Evolutionary conservation across 1,140 invertebrate species (phyloP).

Genomic region (Scaptomyza hsui): DNA sequence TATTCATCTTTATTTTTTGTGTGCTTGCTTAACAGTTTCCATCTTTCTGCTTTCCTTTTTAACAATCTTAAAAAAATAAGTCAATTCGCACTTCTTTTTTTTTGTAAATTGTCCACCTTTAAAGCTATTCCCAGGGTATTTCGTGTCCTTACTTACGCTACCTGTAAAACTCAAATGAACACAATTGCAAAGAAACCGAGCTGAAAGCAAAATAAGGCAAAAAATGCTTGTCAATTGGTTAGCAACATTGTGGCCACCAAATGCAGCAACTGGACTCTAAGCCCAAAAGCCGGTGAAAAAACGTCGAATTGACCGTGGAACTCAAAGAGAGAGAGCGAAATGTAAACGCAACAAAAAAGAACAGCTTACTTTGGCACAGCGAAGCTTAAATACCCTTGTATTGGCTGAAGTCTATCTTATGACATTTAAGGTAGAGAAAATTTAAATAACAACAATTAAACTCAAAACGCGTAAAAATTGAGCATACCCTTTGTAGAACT

Average conservation of each 20-base stretch:
- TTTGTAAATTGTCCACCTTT: too few relatives aligned
- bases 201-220: constrained; percentile 13
- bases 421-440: too few relatives aligned
- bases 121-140: not conserved
- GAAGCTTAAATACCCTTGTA: not conserved
- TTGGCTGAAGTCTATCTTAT: not conserved
- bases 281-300: constrained; percentile 3
- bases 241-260: constrained; percentile 35
- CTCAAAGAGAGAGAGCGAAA: not conserved
- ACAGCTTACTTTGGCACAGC: not conserved
- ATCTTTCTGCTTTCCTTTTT: too few relatives aligned
- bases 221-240: constrained; percentile 34
- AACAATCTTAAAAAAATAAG: too few relatives aligned
- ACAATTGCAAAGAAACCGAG: constrained; percentile 18
- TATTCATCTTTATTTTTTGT: too few relatives aligned
- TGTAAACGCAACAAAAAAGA: not conserved
- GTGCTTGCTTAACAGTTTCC: too few relatives aligned
- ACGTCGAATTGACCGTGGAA: not conserved
- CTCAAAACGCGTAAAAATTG: too few relatives aligned
- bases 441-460: too few relatives aligned
- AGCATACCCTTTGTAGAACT: too few relatives aligned
- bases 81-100: too few relatives aligned
- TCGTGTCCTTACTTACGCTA: not conserved
- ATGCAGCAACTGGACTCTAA: constrained; percentile 19
- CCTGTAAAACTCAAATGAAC: not conserved